Base-by-base conservation (phyloP, 2,113 vertebrate species). In the Scytalopus superciliaris region DNA sequence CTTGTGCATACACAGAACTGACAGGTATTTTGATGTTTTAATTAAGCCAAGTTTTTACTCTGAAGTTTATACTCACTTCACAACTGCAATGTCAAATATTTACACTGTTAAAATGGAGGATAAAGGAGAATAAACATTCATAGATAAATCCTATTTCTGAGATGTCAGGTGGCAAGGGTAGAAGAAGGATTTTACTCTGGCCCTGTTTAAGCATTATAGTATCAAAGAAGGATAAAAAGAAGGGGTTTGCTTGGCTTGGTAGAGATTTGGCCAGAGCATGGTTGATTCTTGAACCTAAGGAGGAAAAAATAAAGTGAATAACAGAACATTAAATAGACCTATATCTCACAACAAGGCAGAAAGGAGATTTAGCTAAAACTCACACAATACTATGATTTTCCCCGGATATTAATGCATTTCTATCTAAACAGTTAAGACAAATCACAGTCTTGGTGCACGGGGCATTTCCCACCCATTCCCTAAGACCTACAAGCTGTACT, bases 31-130 rank as follows among this genome's bases (percentile, higher is more conserved):
- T 74, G 80, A 49, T 73, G 31, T 68, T 89, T 85, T 91, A 90
- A 93, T 94, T 87, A 93, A 85, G 23, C 30, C 31, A 85, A 68
- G 44, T 60, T 95, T 90, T 93, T 68, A 64, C 66, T 64, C 19
- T 22, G 44, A 90, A 72, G 31, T 90, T 95, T 85, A 64, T 87
- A 18, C 40, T 85, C 79, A 93, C 64, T 63, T 52, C 33, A 44
- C 27, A 93, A 23, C 49, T 73, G 50, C 45, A 28, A 79, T 82
- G 39, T 53, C 90, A 56, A 91, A 85, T 87, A 85, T 94, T 95
- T 82, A 82, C 70, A 56, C 69, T 72, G 33, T 21, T 59, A 86
- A 35, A 87, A 87, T 22, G 74, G 35, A 91, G 28, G 35, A 35
- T 7, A 60, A 35, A 84, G 83, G 63, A 69, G 59, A 89, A 93